Conservation (phyloP, 1,140 invertebrate genomes). For the Drosophila rufa region DNA sequence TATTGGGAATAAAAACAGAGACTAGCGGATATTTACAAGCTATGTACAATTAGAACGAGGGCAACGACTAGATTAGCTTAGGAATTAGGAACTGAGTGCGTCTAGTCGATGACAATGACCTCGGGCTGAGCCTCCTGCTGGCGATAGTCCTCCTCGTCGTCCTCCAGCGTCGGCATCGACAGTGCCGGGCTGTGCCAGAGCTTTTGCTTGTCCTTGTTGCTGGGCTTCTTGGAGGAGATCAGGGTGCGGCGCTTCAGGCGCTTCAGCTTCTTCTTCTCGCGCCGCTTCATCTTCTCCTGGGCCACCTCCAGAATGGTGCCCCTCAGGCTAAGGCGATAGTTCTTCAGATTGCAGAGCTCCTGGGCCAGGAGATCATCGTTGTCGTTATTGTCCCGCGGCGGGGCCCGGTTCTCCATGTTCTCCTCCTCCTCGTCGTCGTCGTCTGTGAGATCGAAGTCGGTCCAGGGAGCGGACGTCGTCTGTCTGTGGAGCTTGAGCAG, state of each 20-base stretch:
- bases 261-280: conserved; percentile 63
- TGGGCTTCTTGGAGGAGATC: conserved; percentile 74
- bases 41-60: conserved; percentile 41
- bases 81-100: not conserved
- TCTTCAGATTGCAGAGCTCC: conserved; percentile 46
- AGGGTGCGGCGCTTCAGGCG: conserved; percentile 66
- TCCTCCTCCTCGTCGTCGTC: conserved; percentile 66
- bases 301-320: conserved; percentile 59
- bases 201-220: conserved; percentile 62
- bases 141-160: conserved; percentile 2
- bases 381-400: conserved; percentile 5
- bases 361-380: conserved; percentile 1
- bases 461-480: conserved; percentile 39
- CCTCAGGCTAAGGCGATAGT: conserved; percentile 51
- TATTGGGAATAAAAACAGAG: conserved; percentile 30
- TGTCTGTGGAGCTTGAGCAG: conserved; percentile 53
- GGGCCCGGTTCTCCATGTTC: conserved; percentile 38
- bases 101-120: conserved; percentile 43
- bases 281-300: conserved; percentile 57
- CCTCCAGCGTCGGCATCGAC: not conserved
- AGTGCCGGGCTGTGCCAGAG: not conserved
- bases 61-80: conserved; percentile 37
- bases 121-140: conserved; percentile 2
- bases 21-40: conserved; percentile 9
- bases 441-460: conserved; percentile 42